A percentile compares a stretch with the other conserved stretches of the same genome.
Conservation (phyloP, 1,140 invertebrate genomes). For the Anadara kagoshimensis region DNA sequence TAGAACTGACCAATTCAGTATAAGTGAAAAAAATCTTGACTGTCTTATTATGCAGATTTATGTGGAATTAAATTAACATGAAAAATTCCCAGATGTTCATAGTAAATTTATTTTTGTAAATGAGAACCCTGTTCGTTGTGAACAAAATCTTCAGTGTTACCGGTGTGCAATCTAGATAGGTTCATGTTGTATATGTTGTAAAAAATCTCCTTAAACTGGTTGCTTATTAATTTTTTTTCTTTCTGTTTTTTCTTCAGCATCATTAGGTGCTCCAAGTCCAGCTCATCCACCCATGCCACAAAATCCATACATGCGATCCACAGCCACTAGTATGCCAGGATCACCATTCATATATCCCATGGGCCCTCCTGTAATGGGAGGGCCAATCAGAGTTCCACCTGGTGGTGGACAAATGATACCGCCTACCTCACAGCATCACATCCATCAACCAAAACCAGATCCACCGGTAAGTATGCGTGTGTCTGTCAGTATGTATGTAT, state of each 20-base stretch:
- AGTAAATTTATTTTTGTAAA: too few species aligned
- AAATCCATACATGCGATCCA: constrained; percentile 79
- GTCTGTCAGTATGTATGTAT: too few species aligned
- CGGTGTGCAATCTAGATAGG: too few species aligned
- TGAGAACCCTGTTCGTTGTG: too few species aligned
- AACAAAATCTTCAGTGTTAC: too few species aligned
- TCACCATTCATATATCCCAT: constrained; percentile 74
- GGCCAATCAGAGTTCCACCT: constrained; percentile 37
- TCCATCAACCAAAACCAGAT: constrained; percentile 54
- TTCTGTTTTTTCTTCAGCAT: constrained; percentile 70
- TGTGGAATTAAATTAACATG: too few species aligned
- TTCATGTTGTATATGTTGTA: too few species aligned
- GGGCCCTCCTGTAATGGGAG: constrained; percentile 62
- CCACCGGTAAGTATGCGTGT: constrained; percentile 51
- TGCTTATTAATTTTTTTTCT: not conserved
- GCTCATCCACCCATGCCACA: constrained; percentile 84
- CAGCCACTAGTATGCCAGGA: constrained; percentile 63
- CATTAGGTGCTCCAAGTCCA: constrained; percentile 80
- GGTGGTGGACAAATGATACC: constrained; percentile 38
- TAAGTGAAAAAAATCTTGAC: too few species aligned
- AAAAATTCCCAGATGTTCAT: too few species aligned
- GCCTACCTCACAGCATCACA: constrained; percentile 48
- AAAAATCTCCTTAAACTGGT: too few species aligned
- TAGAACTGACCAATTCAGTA: too few species aligned
- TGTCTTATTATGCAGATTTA: too few species aligned